A percentile compares a stretch with the other conserved stretches of the same genome.
Evolutionary conservation across 2,797 vertebrate species (phyloP).

Genomic region (Sebastes iracundus): DNA sequence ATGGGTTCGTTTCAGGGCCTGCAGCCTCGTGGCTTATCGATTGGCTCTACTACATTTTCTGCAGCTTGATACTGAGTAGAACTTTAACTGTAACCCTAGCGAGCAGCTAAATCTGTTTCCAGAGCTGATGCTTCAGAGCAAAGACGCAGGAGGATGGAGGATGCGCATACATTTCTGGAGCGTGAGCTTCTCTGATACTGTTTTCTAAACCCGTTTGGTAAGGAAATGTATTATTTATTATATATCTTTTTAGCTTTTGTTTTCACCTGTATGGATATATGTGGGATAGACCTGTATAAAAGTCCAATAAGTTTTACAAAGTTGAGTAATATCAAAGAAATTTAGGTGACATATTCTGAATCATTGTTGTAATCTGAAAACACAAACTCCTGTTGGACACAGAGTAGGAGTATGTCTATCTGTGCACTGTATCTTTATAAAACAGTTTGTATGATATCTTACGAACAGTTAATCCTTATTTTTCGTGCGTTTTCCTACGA

Average conservation of each 20-base stretch:
- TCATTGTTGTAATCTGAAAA: constrained; percentile 9
- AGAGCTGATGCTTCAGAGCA: constrained; percentile 33
- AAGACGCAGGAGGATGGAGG: constrained; percentile 22
- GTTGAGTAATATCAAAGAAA: constrained; percentile 10
- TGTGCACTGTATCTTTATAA: neutral
- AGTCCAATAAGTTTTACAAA: neutral
- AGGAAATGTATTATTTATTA: constrained; percentile 12
- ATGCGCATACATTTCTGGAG: constrained; percentile 11
- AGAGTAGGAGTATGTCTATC: neutral
- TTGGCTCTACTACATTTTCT: constrained; percentile 11
- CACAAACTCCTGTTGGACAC: neutral
- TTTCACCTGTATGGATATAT: neutral
- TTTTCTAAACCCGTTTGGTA: constrained; percentile 51
- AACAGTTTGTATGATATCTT: neutral
- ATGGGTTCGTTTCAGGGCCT: constrained; percentile 28
- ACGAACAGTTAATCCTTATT: too few relatives aligned
- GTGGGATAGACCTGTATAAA: neutral
- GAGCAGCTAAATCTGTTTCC: constrained; percentile 26
- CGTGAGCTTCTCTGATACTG: constrained; percentile 32
- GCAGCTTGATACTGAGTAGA: constrained; percentile 4
- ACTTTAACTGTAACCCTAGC: neutral
- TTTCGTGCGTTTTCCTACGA: neutral
- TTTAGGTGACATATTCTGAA: neutral
- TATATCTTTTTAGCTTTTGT: neutral
- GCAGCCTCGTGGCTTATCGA: constrained; percentile 23